phyloP scores from a whole-genome alignment of 2,888 invertebrate species.

The Trachelus stipa region DNA sequence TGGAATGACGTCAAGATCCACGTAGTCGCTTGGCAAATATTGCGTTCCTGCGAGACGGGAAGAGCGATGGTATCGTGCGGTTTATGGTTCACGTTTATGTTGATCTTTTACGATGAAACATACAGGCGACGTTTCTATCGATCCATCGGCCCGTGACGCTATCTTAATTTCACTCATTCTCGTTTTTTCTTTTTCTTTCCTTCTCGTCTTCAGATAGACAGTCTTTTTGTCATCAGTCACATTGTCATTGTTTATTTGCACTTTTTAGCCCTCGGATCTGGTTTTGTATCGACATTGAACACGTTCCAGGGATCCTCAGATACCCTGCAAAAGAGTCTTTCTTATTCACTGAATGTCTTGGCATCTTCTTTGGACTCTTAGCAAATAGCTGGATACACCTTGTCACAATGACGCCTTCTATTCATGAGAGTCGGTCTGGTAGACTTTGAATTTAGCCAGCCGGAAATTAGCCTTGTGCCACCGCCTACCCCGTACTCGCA shows the following conservation, averaged over 20 bases:
- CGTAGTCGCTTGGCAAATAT: background rate
- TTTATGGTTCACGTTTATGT: background rate
- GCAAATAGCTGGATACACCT: background rate
- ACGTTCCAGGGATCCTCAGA: too few species aligned
- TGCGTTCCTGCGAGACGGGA: background rate
- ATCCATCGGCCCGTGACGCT: background rate
- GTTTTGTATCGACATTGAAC: background rate
- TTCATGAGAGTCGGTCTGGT: slow-evolving; percentile 1
- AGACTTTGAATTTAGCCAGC: background rate
- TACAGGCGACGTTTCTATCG: background rate
- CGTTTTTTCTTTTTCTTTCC: background rate
- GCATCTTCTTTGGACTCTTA: background rate
- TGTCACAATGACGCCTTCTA: background rate
- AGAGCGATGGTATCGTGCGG: background rate
- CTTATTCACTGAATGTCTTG: background rate
- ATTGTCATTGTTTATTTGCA: background rate
- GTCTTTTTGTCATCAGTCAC: background rate
- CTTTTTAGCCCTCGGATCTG: background rate
- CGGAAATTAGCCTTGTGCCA: background rate
- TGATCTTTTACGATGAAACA: background rate
- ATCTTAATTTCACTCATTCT: background rate
- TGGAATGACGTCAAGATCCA: background rate
- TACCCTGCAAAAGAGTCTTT: background rate
- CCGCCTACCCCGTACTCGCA: background rate
- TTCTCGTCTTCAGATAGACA: background rate